Conservation (phyloP, 2,888 invertebrate species). For the Drosophila bunnanda region DNA sequence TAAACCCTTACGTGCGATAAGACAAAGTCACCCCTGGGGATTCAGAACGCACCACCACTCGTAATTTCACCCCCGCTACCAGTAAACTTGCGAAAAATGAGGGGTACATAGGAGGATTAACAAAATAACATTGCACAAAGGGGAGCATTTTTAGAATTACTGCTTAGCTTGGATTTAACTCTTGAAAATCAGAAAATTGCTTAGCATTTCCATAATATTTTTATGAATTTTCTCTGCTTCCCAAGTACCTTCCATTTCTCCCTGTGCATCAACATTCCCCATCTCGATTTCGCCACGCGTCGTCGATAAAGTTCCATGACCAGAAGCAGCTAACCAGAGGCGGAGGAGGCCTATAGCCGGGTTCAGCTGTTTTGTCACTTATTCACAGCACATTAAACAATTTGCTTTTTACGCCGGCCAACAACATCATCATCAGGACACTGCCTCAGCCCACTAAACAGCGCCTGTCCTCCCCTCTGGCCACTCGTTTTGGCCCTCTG, state of each 20-base stretch:
- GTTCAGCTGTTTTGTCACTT: conserved; percentile 81
- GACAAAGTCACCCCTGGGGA: conserved; percentile 49
- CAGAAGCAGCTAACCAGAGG: conserved; percentile 40
- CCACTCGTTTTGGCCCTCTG: conserved; percentile 34
- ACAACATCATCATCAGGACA: conserved; percentile 66
- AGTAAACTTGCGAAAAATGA: conserved; percentile 5
- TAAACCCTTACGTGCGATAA: conserved; percentile 57
- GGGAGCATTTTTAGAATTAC: background rate
- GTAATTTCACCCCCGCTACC: background rate
- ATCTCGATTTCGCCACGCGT: conserved; percentile 40
- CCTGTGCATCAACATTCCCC: conserved; percentile 3
- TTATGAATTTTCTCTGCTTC: background rate
- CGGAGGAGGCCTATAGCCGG: conserved; percentile 65
- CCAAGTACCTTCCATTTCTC: background rate
- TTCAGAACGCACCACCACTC: conserved; percentile 11
- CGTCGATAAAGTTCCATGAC: conserved; percentile 74
- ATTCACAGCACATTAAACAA: conserved; percentile 83
- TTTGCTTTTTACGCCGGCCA: conserved; percentile 81
- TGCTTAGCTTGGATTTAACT: background rate
- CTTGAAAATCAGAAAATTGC: background rate
- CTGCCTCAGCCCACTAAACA: conserved; percentile 16
- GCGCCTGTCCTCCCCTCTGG: background rate
- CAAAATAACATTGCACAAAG: background rate
- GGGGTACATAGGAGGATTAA: background rate
- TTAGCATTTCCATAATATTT: background rate